These are phyloP conservation scores for Cirrhinus molitorella DNA, from an alignment of 2,797 vertebrate species.

Conservation along the genomic window DNA sequence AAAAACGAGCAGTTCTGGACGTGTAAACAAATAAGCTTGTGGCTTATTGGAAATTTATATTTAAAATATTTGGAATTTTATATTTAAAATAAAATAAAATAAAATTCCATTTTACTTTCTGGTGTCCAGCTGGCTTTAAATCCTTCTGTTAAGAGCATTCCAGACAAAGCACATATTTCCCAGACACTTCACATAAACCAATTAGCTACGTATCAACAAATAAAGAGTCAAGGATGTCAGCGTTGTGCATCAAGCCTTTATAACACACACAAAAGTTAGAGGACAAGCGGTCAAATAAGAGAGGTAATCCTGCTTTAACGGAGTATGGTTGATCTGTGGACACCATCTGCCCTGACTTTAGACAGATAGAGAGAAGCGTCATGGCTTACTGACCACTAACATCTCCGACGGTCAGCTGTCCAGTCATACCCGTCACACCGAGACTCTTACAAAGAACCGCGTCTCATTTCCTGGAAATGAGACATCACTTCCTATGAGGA, in stretches of 20 bases:
- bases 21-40: neutral
- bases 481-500: conserved; percentile 42
- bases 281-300: neutral
- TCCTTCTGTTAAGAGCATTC: neutral
- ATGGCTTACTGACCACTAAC: conserved; percentile 31
- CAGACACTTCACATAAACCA: neutral
- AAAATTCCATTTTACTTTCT: neutral
- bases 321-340: conserved; percentile 31
- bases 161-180: neutral
- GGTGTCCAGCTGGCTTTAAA: neutral
- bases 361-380: conserved; percentile 2
- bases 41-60: too few species aligned
- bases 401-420: conserved; percentile 15
- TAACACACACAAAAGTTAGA: neutral
- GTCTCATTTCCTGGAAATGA: conserved; percentile 34
- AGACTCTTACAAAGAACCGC: neutral
- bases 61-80: too few species aligned
- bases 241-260: conserved; percentile 4
- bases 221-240: conserved; percentile 1
- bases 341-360: conserved; percentile 31
- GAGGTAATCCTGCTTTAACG: conserved; percentile 39
- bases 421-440: neutral
- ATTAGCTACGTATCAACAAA: neutral
- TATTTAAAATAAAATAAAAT: too few species aligned
- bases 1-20: neutral